These are phyloP conservation scores for Cylindroiulus punctatus DNA, from an alignment of 2,888 invertebrate genomes.

Conservation along the genomic window DNA sequence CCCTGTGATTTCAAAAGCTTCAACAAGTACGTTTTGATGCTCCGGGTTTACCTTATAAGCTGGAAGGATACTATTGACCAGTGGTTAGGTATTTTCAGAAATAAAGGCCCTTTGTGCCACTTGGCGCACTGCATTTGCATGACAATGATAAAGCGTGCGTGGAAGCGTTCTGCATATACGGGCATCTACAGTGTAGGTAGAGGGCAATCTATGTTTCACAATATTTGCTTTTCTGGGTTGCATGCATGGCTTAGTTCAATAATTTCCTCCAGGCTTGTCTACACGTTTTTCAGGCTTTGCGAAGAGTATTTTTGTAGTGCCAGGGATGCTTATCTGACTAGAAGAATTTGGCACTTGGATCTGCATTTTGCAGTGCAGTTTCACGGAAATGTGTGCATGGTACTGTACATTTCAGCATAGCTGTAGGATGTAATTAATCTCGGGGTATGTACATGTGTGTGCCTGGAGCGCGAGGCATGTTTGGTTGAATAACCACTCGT, in stretches of 20 bases:
- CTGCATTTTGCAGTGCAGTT: not conserved
- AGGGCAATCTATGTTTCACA: not conserved
- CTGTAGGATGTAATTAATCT: conserved; percentile 15
- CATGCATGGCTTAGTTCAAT: conserved; percentile 40
- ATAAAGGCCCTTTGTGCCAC: conserved; percentile 8
- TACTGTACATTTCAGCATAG: not conserved
- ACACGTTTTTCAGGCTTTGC: not conserved
- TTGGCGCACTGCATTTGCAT: not conserved
- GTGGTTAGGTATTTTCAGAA: conserved; percentile 14
- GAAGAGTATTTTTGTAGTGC: not conserved
- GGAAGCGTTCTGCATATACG: not conserved
- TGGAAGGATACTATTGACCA: not conserved
- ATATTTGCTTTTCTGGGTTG: conserved; percentile 44
- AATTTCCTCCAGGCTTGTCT: conserved; percentile 21
- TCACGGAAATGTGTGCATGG: not conserved
- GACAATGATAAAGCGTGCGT: not conserved
- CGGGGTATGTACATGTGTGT: not conserved
- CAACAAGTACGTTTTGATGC: conserved; percentile 15
- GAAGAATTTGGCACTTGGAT: conserved; percentile 4
- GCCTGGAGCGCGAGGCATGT: not conserved
- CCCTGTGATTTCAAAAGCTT: conserved; percentile 30
- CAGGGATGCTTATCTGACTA: not conserved
- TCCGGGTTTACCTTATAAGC: not conserved
- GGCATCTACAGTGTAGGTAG: not conserved
- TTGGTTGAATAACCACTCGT: no score